phyloP scores from a whole-genome alignment of 2,888 invertebrate genomes.

The Linnaemya vulpina region DNA sequence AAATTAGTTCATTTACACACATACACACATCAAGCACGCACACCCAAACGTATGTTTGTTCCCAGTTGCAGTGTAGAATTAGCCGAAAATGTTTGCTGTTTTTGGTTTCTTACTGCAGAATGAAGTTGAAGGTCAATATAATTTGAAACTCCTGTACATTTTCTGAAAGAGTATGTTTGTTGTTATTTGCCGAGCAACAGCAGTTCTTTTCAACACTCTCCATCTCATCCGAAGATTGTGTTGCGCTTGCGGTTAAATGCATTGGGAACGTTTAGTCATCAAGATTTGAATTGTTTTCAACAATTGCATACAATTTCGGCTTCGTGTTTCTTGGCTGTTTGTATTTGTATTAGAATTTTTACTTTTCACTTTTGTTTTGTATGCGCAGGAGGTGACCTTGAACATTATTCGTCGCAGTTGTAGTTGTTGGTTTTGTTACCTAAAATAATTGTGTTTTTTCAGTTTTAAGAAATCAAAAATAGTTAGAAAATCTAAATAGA shows the following conservation, averaged over 20 bases:
- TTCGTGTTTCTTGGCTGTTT: conserved; percentile 4
- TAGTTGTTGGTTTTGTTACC: conserved; percentile 5
- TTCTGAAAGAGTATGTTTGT: conserved; percentile 28
- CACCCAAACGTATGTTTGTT: neutral
- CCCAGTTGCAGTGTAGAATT: conserved; percentile 35
- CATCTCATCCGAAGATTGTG: conserved; percentile 2
- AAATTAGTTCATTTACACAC: conserved; percentile 5
- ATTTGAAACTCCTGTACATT: conserved; percentile 49
- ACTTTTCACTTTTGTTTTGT: conserved; percentile 14
- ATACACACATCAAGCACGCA: neutral
- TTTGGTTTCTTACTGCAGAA: conserved; percentile 36
- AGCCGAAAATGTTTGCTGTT: conserved; percentile 39
- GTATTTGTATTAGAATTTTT: neutral
- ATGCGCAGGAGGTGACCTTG: conserved; percentile 71
- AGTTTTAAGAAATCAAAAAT: conserved; percentile 19
- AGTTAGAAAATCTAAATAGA: neutral
- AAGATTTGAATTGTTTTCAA: conserved; percentile 5
- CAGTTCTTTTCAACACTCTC: neutral
- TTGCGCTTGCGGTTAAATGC: conserved; percentile 66
- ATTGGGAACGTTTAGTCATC: conserved; percentile 57
- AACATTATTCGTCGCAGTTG: conserved; percentile 39
- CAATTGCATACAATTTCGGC: conserved; percentile 26
- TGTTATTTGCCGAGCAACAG: neutral
- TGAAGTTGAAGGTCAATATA: conserved; percentile 70
- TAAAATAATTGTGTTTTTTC: conserved; percentile 1